Evolutionary conservation across 2,113 vertebrate genomes (phyloP).

Genomic region (Acanthisitta chloris): DNA sequence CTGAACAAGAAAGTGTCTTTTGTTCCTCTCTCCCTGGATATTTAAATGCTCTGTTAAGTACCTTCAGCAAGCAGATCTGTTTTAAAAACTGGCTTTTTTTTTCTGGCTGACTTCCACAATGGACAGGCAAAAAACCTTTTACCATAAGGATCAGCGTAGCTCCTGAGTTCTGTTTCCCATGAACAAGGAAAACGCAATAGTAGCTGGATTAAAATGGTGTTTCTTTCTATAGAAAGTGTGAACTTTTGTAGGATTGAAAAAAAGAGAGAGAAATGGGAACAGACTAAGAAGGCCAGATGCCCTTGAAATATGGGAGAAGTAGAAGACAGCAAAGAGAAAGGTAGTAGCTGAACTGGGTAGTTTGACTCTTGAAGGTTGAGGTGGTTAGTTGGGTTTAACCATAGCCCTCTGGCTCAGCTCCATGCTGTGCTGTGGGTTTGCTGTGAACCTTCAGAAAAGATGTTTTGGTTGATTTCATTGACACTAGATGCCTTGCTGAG

Average conservation of each 20-base stretch:
- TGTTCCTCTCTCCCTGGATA: neutral
- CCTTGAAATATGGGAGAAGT: neutral
- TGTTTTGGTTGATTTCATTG: neutral
- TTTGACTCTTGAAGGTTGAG: neutral
- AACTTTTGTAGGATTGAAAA: neutral
- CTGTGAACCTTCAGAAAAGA: neutral
- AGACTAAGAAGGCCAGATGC: neutral
- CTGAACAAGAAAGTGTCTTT: neutral
- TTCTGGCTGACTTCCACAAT: neutral
- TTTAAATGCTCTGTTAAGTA: neutral
- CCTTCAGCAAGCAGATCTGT: neutral
- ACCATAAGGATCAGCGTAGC: fast-evolving
- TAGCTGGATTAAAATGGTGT: neutral
- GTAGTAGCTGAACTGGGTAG: neutral
- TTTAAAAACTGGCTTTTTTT: neutral
- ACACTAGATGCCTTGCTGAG: neutral
- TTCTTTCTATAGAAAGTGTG: neutral
- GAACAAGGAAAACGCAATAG: neutral
- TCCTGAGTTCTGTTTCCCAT: neutral
- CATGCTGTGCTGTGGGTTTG: neutral
- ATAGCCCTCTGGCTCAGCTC: fast-evolving
- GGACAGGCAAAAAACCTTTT: neutral
- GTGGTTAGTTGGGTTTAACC: neutral
- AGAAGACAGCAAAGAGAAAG: neutral
- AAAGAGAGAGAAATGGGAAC: neutral